Conservation (phyloP, 2,888 invertebrate species). For the Herminia tarsipennalis region DNA sequence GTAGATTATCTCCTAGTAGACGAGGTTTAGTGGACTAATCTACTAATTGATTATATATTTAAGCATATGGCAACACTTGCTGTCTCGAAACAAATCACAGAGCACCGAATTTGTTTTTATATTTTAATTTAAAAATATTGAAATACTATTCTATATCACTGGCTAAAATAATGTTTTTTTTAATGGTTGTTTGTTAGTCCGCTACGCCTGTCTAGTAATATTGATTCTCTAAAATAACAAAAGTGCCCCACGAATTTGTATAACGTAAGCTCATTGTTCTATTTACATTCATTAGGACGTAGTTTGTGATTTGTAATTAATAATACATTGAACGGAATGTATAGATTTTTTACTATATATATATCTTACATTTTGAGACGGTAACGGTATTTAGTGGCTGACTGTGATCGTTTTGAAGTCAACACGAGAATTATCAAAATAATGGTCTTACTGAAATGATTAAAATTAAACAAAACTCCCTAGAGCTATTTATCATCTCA, state of each 20-base stretch:
- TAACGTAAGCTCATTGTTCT: constrained; percentile 67
- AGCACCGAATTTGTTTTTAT: no score
- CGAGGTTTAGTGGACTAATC: constrained; percentile 42
- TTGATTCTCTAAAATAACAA: constrained; percentile 54
- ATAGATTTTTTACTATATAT: constrained; percentile 67
- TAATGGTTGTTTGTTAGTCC: constrained; percentile 31
- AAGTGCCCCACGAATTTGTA: constrained; percentile 81
- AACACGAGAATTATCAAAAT: no score
- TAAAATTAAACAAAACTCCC: no score
- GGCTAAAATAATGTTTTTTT: background rate
- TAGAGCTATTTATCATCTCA: no score
- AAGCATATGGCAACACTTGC: background rate
- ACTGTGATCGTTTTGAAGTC: constrained; percentile 32
- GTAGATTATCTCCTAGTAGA: constrained; percentile 44
- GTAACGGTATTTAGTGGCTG: constrained; percentile 31
- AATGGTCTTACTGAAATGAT: no score
- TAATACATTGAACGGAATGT: constrained; percentile 61
- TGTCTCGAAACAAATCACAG: no score
- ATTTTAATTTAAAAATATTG: background rate
- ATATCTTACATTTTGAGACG: constrained; percentile 45
- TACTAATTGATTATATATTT: background rate
- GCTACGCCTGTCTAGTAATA: constrained; percentile 43
- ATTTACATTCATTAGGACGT: constrained; percentile 73
- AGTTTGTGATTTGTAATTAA: constrained; percentile 70
- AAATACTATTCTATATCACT: background rate